These are phyloP conservation scores for Gambusia affinis DNA, from an alignment of 2,113 vertebrate genomes.

Conservation along the genomic window DNA sequence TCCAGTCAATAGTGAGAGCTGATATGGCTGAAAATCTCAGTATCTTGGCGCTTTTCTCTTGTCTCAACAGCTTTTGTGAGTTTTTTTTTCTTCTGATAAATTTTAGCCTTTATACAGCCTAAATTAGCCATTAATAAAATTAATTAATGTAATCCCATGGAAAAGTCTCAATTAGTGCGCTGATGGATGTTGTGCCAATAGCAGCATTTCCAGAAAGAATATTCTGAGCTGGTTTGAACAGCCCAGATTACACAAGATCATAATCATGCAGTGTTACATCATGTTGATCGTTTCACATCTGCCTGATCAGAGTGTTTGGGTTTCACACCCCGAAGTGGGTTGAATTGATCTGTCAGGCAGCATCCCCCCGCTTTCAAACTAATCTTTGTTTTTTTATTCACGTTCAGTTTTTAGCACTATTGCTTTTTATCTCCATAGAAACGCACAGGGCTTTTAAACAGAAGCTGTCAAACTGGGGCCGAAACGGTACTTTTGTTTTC, in stretches of 20 bases:
- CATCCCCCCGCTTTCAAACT: slow-evolving; percentile 2
- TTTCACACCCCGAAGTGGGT: neutral
- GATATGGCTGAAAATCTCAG: neutral
- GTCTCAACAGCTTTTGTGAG: neutral
- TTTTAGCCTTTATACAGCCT: too few relatives aligned
- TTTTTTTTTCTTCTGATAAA: neutral
- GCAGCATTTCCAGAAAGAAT: neutral
- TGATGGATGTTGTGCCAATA: neutral
- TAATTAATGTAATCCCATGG: too few relatives aligned
- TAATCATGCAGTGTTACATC: neutral
- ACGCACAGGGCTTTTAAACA: slow-evolving; percentile 17
- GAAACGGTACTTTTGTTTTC: neutral
- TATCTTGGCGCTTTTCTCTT: neutral
- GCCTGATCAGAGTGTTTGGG: slow-evolving; percentile 3
- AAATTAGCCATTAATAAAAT: too few relatives aligned
- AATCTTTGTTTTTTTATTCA: slow-evolving; percentile 27
- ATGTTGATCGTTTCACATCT: slow-evolving; percentile 4
- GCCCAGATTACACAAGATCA: too few relatives aligned
- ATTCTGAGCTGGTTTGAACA: neutral
- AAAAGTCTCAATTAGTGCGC: too few relatives aligned
- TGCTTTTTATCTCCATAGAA: slow-evolving; percentile 49
- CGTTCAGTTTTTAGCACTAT: neutral
- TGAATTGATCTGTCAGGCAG: slow-evolving; percentile 4
- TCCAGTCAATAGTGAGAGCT: neutral
- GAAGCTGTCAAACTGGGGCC: neutral